These are phyloP conservation scores for Dasypogon diadema DNA, from an alignment of 2,888 invertebrate species.

Conservation along the genomic window DNA sequence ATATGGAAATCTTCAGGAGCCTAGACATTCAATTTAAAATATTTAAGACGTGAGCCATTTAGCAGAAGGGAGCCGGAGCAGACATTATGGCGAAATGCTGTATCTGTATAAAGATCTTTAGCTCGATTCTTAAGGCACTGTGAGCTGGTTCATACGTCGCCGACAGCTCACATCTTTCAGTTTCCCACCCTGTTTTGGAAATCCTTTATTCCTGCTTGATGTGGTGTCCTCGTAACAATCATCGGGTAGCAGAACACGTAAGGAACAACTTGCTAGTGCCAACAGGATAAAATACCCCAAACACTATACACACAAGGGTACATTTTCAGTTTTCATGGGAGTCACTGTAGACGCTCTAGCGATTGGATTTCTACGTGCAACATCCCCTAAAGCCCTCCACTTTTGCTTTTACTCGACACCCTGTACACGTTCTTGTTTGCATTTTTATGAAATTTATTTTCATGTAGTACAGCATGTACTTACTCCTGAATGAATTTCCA, in stretches of 20 bases:
- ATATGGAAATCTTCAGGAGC: slow-evolving; percentile 8
- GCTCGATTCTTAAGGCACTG: background rate
- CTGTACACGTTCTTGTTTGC: slow-evolving; percentile 55
- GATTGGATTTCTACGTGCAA: slow-evolving; percentile 7
- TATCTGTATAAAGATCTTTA: slow-evolving; percentile 18
- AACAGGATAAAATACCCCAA: background rate
- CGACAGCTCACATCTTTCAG: slow-evolving; percentile 9
- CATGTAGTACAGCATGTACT: slow-evolving; percentile 51
- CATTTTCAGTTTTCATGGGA: background rate
- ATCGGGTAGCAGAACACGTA: background rate
- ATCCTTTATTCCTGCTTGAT: slow-evolving; percentile 15
- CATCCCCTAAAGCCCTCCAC: slow-evolving; percentile 14
- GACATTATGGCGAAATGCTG: background rate
- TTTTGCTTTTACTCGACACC: slow-evolving; percentile 38
- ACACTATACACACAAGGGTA: background rate
- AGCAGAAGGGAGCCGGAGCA: background rate
- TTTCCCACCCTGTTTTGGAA: background rate
- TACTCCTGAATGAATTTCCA: slow-evolving; percentile 46
- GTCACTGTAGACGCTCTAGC: slow-evolving; percentile 1
- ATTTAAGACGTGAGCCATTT: background rate
- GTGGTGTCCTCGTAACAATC: background rate
- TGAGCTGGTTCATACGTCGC: slow-evolving; percentile 1
- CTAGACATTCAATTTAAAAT: slow-evolving; percentile 13
- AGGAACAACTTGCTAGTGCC: slow-evolving; percentile 5
- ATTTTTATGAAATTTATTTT: slow-evolving; percentile 57